Base-by-base conservation (phyloP, 1,140 invertebrate genomes). In the Drosophila bifasciata region DNA sequence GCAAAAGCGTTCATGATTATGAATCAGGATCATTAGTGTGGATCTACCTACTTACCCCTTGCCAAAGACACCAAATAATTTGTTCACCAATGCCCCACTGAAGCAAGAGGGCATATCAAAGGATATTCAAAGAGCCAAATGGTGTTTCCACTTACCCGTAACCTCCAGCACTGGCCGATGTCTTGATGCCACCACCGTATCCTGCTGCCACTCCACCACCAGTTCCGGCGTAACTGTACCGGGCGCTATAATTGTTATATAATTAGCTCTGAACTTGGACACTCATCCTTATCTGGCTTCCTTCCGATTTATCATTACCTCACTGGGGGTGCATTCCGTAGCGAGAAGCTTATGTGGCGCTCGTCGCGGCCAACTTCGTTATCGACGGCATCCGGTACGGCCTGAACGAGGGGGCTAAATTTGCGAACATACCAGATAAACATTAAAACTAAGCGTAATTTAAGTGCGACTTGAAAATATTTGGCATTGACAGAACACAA, bases 301-400 rank as follows among this genome's bases (percentile, higher is more conserved):
- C 51, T 62, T 68, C 25, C 5, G 43, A 48, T 13, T 56, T 51
- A 53, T 53, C 72, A 45, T 67, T 81, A 85, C 81, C 83, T 88
- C 52, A 77, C 63, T 28, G 63, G 48, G 8, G 77, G 81, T 11
- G 80, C 73, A 21, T 11, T 9, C 2, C 57, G 59, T 17, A 77
- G 15, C n/a, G 39, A 61, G 41, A 85, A 86, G 40, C 39, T 67
- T 21, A 86, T 32, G 43, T 86, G 83, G 44, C 81, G 81, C 21
- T 74, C 73, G 39, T 57, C 43, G 36, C 81, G 81, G 25, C 67
- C 59, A 16, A 51, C 67, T 56, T 81, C 72, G 19, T 88, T 86
- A 81, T 88, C 83, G 46, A 21, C 57, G 16, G 21, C 64, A 41
- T 86, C 81, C 77, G 73, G 77, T 40, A 25, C 53, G 50, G 57